Conservation (phyloP, 2,797 vertebrate species). For the Nyctibius grandis region DNA sequence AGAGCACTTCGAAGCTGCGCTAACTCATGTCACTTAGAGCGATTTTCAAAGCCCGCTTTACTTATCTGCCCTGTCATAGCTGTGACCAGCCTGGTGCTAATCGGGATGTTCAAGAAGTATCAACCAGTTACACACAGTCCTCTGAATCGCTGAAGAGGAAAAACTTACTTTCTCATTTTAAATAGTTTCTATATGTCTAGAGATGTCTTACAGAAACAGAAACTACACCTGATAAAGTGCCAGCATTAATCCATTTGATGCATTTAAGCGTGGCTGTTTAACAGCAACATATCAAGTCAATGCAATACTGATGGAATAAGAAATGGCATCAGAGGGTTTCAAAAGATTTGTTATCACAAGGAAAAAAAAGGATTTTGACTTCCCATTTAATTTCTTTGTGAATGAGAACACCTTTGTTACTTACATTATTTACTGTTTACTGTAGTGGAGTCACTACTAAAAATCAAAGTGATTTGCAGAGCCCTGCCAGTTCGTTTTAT, state of each 20-base stretch:
- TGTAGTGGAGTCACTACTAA: constrained; percentile 53
- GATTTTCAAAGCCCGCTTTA: constrained; percentile 35
- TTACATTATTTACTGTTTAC: constrained; percentile 68
- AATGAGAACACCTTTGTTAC: constrained; percentile 42
- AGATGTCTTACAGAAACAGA: constrained; percentile 66
- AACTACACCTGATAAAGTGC: constrained; percentile 69
- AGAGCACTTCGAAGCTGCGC: not conserved
- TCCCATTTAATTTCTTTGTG: constrained; percentile 55
- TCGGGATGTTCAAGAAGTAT: not conserved
- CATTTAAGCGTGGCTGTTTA: constrained; percentile 65
- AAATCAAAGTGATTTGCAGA: constrained; percentile 71
- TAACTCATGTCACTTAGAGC: constrained; percentile 6
- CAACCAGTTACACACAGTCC: not conserved
- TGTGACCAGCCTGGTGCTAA: not conserved
- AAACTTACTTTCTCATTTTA: constrained; percentile 33
- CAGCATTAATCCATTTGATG: constrained; percentile 70
- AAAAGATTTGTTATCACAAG: constrained; percentile 49
- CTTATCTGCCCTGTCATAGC: not conserved
- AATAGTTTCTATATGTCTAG: constrained; percentile 57
- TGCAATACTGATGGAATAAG: constrained; percentile 63
- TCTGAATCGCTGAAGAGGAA: not conserved
- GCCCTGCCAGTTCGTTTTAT: constrained; percentile 60
- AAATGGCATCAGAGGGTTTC: constrained; percentile 59
- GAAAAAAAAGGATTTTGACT: constrained; percentile 49
- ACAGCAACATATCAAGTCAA: constrained; percentile 64